Evolutionary conservation across 2,888 invertebrate genomes (phyloP), one percentile per base, ranked within the genome.

Genomic region (Daptonema setosum): DNA sequence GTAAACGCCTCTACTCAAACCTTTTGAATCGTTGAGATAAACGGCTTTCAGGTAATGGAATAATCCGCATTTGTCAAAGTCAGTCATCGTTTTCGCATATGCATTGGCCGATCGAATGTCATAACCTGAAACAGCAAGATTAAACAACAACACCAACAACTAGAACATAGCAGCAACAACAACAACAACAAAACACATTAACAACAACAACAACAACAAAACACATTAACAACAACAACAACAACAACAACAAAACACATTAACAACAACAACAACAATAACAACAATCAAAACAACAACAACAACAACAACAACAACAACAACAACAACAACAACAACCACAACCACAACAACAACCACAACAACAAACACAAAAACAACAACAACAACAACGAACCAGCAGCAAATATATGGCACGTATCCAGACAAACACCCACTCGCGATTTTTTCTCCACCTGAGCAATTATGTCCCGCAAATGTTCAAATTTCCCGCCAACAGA

Each of bases 21-120:
- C 73, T 65, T 72, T 72, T 2, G 75, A 75, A 63, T 76, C 76
- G 66, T 77, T 76, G 20, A 77, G 61, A 63, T 77, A 76, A 25
- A 76, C 55, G 1, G 72, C 76, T 58, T 72, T 73, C 47, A 76
- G 66, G 59, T 73, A 74, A 41, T 72, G 59, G 53, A 74, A 67
- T 1, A 75, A 75, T 60, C 75, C 63, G 35, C 68, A 65, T 14
- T 61, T 58, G 8, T 71, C 71, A 65, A 76, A 74, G 55, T 72
- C 68, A 29, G 55, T 51, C 66, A 74, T 69, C 60, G 71, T 69
- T 30, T 64, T 56, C 11, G 71, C 62, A 59, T 70, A 75, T 1
- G 70, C 71, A 26, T 66, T 61, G 52, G 68, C 61, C 14, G 66
- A 68, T 20, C 69, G 62, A n/a, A 75, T 61, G 61, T 76, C 71